Conservation (phyloP, 2,113 vertebrate genomes). For the Chamaetylas fuelleborni region DNA sequence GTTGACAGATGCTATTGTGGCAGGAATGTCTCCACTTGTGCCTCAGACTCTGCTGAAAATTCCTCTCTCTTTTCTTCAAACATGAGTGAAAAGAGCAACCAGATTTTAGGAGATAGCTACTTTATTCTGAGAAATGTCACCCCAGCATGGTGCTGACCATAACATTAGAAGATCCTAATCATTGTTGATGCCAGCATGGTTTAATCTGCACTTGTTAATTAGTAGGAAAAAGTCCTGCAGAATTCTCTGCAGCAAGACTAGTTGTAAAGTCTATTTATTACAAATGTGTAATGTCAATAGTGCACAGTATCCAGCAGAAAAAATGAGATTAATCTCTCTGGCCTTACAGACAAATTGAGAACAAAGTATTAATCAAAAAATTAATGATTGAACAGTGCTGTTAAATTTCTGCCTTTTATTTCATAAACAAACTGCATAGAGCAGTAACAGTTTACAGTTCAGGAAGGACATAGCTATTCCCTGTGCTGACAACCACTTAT, state of each 20-base stretch:
- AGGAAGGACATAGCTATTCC: slow-evolving; percentile 14
- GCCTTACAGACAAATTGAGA: background rate
- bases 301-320: background rate
- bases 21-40: background rate
- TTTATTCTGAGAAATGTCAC: background rate
- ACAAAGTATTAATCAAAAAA: background rate
- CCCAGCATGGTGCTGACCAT: background rate
- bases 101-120: background rate
- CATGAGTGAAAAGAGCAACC: background rate
- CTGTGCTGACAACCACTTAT: slow-evolving; percentile 38
- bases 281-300: background rate
- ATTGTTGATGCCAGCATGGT: background rate
- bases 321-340: background rate
- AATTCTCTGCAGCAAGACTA: background rate
- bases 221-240: background rate
- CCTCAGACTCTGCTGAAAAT: background rate
- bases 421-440: background rate
- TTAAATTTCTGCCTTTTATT: slow-evolving; percentile 47
- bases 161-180: background rate
- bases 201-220: background rate
- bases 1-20: background rate
- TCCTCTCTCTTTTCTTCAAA: background rate
- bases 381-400: slow-evolving; percentile 11
- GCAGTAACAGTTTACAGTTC: slow-evolving; percentile 14
- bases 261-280: background rate